Conservation (phyloP, 2,888 invertebrate species). For the Saturnia pavonia region DNA sequence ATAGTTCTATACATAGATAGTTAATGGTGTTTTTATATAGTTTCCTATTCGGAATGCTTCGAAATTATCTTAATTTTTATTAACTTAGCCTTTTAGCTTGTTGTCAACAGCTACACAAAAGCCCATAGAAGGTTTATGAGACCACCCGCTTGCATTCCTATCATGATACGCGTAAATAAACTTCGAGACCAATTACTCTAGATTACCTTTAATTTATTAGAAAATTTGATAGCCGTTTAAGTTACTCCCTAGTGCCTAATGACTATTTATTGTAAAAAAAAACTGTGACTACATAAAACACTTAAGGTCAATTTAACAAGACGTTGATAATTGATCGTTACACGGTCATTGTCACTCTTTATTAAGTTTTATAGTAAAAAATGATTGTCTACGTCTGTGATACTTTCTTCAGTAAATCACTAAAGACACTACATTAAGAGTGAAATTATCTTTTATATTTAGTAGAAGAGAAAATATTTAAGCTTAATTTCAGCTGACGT, state of each 20-base stretch:
- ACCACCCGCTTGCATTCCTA: constrained; percentile 62
- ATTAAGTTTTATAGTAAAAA: constrained; percentile 49
- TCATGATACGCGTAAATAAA: constrained; percentile 33
- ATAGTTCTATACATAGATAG: constrained; percentile 51
- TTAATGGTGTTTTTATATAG: constrained; percentile 55
- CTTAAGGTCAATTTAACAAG: constrained; percentile 62
- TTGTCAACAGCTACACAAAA: constrained; percentile 62
- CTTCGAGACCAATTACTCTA: constrained; percentile 74
- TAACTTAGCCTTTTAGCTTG: constrained; percentile 60
- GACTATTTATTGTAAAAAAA: constrained; percentile 61
- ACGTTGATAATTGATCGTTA: constrained; percentile 58
- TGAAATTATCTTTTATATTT: constrained; percentile 43
- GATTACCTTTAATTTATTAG: constrained; percentile 78
- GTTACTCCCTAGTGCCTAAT: constrained; percentile 64
- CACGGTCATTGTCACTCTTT: constrained; percentile 42
- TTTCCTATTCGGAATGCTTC: constrained; percentile 51
- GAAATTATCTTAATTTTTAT: constrained; percentile 70
- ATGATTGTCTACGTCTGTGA: constrained; percentile 19
- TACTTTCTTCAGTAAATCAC: constrained; percentile 38
- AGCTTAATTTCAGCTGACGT: constrained; percentile 55
- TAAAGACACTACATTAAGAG: constrained; percentile 39
- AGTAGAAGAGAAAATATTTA: constrained; percentile 48
- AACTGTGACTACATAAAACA: constrained; percentile 67
- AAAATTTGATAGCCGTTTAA: constrained; percentile 74
- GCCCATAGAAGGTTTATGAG: constrained; percentile 53